Evolutionary conservation across 2,797 vertebrate genomes (phyloP).

Genomic region (Urosaurus nigricauda): DNA sequence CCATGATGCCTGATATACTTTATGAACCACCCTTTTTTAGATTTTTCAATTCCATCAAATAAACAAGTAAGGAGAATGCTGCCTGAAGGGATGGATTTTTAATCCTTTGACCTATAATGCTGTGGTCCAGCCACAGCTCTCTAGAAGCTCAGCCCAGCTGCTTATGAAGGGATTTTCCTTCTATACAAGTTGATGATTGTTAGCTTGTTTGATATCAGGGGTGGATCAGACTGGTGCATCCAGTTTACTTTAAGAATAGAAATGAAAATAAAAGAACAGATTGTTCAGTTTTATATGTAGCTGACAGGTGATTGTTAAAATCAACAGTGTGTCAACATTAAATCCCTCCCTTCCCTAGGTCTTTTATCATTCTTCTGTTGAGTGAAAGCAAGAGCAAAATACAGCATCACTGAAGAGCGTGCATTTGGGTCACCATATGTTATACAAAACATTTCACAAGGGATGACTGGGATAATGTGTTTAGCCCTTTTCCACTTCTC

Average conservation of each 20-base stretch:
- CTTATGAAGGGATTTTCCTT: constrained; percentile 45
- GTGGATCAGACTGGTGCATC: constrained; percentile 24
- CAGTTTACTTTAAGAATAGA: background rate
- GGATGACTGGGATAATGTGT: constrained; percentile 13
- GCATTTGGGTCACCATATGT: constrained; percentile 25
- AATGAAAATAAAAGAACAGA: background rate
- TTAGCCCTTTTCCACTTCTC: constrained; percentile 23
- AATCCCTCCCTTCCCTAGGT: background rate
- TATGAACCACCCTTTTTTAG: background rate
- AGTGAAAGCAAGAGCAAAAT: background rate
- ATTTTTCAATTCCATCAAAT: constrained; percentile 15
- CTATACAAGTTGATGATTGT: constrained; percentile 35
- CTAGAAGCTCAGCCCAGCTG: background rate
- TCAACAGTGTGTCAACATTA: background rate
- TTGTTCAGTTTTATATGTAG: background rate
- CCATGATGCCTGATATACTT: background rate
- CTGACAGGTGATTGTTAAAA: background rate
- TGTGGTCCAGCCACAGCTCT: constrained; percentile 29
- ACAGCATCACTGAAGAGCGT: constrained; percentile 8
- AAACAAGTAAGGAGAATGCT: constrained; percentile 27
- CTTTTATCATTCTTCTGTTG: background rate
- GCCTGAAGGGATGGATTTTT: constrained; percentile 20
- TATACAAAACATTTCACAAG: background rate
- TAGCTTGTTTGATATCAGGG: constrained; percentile 11
- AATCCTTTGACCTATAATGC: constrained; percentile 44